phyloP scores from a whole-genome alignment of 2,888 invertebrate species.

The Drosophila falleni region DNA sequence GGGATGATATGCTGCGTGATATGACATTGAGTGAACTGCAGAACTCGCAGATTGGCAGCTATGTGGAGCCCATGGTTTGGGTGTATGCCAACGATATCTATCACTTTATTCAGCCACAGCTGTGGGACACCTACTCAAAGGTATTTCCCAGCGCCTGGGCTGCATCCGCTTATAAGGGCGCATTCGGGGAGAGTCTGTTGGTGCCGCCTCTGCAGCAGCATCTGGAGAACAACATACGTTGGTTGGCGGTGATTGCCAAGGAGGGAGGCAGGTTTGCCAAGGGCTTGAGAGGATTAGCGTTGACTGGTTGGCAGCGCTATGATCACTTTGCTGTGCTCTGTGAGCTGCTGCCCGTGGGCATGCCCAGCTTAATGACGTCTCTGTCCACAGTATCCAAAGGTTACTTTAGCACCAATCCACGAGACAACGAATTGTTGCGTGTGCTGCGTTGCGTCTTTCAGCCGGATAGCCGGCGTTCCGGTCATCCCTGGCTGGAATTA shows the following conservation, averaged over 20 bases:
- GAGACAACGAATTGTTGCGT: slow-evolving; percentile 85
- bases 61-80: slow-evolving; percentile 93
- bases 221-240: slow-evolving; percentile 90
- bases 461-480: slow-evolving; percentile 84
- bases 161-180: slow-evolving; percentile 91
- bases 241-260: slow-evolving; percentile 89
- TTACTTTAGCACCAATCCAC: slow-evolving; percentile 87
- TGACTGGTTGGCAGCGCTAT: slow-evolving; percentile 86
- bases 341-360: slow-evolving; percentile 88
- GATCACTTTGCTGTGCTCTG: slow-evolving; percentile 90
- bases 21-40: slow-evolving; percentile 88
- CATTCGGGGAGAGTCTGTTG: slow-evolving; percentile 90
- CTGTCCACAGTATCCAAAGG: slow-evolving; percentile 88
- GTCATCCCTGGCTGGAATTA: slow-evolving; percentile 87
- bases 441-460: slow-evolving; percentile 87
- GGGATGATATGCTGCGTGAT: slow-evolving; percentile 93
- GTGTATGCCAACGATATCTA: slow-evolving; percentile 91
- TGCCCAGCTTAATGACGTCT: slow-evolving; percentile 88
- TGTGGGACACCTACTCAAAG: slow-evolving; percentile 89
- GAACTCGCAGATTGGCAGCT: slow-evolving; percentile 87
- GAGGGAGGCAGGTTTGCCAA: slow-evolving; percentile 86
- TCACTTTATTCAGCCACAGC: slow-evolving; percentile 86
- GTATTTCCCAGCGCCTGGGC: slow-evolving; percentile 90
- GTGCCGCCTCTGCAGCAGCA: slow-evolving; percentile 89
- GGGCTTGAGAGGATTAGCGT: slow-evolving; percentile 83